Base-by-base conservation (phyloP, 2,113 vertebrate species). In the Caloenas nicobarica region DNA sequence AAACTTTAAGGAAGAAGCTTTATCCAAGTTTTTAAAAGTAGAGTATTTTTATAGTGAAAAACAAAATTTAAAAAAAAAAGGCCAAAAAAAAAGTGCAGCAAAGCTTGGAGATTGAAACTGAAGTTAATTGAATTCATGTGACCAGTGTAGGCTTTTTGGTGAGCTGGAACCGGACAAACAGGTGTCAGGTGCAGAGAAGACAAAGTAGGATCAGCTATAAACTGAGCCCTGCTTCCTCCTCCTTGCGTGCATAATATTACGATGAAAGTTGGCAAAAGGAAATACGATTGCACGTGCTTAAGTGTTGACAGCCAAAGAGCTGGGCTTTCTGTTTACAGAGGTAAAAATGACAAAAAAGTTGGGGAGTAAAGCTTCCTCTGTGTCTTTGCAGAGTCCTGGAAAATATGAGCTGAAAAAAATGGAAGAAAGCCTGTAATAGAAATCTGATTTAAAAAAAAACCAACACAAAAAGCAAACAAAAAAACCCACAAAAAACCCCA, bases 1-100 rank as follows among this genome's bases (percentile, higher is more conserved):
- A 95, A 93, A 97, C 61, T 95, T 95, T 84, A 84, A 86, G 61
- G 86, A 92, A 86, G 77, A 78, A 84, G 38, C 53, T 36, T 72
- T 89, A 89, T 89, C 96, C 83, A 95, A 89, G 53, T 82, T 95
- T 76, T 88, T 15, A 54, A 82, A 95, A 91, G 50, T 79, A 79
- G 81, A 31, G 46, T 94, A 65, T 95, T 95, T 91, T 89, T 92
- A 74, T 42, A 62, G 48, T 89, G 69, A 60, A 60, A 95, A 92
- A 46, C 29, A 74, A 80, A 73, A 76, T 46, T 44, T 2, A n/a
- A 17, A 18, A 73, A 82, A 68, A 69, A 24, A n/a, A 73, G 79
- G 58, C 62, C n/a, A 23, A n/a, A 77, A 33, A 9, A 50, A n/a
- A 48, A 40, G 44, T 19, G 21, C 1, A 5, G 8, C 21, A 33